A percentile compares a stretch with the other conserved stretches of the same genome.
These are phyloP conservation scores for Colostygia pectinataria DNA, from an alignment of 2,888 invertebrate genomes.

Conservation along the genomic window DNA sequence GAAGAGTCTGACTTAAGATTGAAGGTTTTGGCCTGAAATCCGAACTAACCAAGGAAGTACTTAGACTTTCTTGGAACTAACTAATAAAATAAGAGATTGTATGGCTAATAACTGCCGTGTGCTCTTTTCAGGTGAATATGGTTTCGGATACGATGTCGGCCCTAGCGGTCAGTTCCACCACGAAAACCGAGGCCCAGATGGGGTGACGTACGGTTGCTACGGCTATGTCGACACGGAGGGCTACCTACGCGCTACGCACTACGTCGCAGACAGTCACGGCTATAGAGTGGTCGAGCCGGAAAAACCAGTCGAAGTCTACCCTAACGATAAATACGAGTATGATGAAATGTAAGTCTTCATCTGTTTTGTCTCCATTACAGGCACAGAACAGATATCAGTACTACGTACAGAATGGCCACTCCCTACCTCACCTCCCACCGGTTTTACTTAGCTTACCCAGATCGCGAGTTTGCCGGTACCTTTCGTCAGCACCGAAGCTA, in stretches of 20 bases:
- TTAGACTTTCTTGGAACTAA: too few relatives aligned
- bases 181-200: conserved; percentile 89
- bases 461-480: too few relatives aligned
- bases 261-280: conserved; percentile 90
- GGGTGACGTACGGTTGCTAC: conserved; percentile 91
- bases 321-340: conserved; percentile 72
- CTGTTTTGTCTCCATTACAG: too few relatives aligned
- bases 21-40: too few relatives aligned
- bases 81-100: too few relatives aligned
- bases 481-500: too few relatives aligned
- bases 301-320: conserved; percentile 86
- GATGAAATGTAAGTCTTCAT: conserved; percentile 74
- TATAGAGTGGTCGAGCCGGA: conserved; percentile 88
- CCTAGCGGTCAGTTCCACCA: conserved; percentile 91
- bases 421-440: too few relatives aligned
- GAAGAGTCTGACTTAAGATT: too few relatives aligned
- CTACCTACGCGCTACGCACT: conserved; percentile 87
- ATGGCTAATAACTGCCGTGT: not conserved
- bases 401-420: too few relatives aligned
- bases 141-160: conserved; percentile 90
- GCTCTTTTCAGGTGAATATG: conserved; percentile 85
- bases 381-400: too few relatives aligned
- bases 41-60: too few relatives aligned
- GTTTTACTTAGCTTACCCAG: too few relatives aligned
- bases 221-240: conserved; percentile 88